Base-by-base conservation (phyloP, 2,888 invertebrate genomes). In the Hypomecis punctinalis region DNA sequence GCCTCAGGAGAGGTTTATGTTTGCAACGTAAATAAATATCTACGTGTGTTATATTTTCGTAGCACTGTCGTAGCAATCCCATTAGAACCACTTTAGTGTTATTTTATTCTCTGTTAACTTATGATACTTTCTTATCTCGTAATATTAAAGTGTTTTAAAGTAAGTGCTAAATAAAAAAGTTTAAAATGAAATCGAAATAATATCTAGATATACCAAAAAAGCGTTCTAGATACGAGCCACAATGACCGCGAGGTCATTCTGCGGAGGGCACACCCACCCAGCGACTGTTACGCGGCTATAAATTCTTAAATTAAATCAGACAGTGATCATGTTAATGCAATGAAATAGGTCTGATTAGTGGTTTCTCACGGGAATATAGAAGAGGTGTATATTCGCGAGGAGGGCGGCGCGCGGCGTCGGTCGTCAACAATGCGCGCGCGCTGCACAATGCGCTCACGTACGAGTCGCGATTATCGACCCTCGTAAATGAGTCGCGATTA, bases 401-500 rank as follows among this genome's bases (percentile, higher is more conserved):
- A 68, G 73, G 74, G 71, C 70, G 70, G 68, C 67, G 76, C n/a
- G 23, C 3, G 1, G 23, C 23, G 23, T 65, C 63, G 73, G 46
- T 58, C 61, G 67, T 60, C 60, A 66, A 69, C 67, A 76, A 76
- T 73, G 76, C 76, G 76, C 78, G 76, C 77, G 74, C 79, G 75
- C 70, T 68, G 89, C 86, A 86, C 88, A 89, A 87, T 89, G 89
- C 87, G 83, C 85, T 89, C 91, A 91, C 91, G 91, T 90, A 89
- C 89, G 78, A 83, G 84, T 89, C 88, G 91, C 91, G 91, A 92
- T 92, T 90, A 91, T 89, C 90, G 85, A 75, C 76, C 84, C 81
- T 90, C 89, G 90, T 91, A 93, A 91, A 91, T 90, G 88, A 91
- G 88, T 67, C 77, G 77, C 80, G 87, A 91, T 93, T 93, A 90